Evolutionary conservation across 1,140 invertebrate genomes (phyloP).

Genomic region (Euborellia annulipes): DNA sequence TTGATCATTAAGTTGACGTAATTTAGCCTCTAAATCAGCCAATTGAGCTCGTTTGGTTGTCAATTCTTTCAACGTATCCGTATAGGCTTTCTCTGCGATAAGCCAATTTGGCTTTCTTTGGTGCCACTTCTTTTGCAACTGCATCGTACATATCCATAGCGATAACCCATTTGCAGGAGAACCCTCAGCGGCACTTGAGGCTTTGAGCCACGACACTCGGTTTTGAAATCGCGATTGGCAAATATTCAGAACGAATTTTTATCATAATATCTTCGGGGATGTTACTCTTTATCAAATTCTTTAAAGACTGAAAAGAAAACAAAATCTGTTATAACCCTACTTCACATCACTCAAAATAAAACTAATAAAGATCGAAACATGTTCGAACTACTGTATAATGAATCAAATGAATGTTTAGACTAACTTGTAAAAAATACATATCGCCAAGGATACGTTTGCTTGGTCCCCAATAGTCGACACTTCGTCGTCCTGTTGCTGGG

Average conservation of each 20-base stretch:
- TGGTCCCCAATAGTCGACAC: slow-evolving; percentile 81
- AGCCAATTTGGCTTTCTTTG: slow-evolving; percentile 67
- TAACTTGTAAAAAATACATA: slow-evolving; percentile 73
- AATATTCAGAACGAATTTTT: slow-evolving; percentile 69
- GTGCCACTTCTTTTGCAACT: slow-evolving; percentile 72
- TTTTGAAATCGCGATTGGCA: slow-evolving; percentile 72
- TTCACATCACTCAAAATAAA: no score
- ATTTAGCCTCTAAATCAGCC: slow-evolving; percentile 54
- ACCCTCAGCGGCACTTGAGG: slow-evolving; percentile 77
- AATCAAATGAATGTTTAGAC: no score
- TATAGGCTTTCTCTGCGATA: slow-evolving; percentile 58
- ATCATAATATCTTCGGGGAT: slow-evolving; percentile 63
- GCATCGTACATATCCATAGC: slow-evolving; percentile 88
- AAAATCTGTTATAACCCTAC: no score
- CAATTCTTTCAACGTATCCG: slow-evolving; percentile 61
- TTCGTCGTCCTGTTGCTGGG: slow-evolving; percentile 51
- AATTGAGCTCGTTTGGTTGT: slow-evolving; percentile 61
- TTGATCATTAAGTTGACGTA: slow-evolving; percentile 53
- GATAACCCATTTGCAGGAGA: slow-evolving; percentile 81
- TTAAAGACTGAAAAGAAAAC: no score
- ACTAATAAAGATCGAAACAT: no score
- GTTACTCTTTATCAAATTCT: slow-evolving; percentile 86
- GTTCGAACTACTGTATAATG: no score
- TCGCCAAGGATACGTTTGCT: slow-evolving; percentile 81
- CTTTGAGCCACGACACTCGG: slow-evolving; percentile 76